A percentile compares a stretch with the other conserved stretches of the same genome.
Conservation (phyloP, 2,888 invertebrate genomes). For the Hydropsyche betteni region DNA sequence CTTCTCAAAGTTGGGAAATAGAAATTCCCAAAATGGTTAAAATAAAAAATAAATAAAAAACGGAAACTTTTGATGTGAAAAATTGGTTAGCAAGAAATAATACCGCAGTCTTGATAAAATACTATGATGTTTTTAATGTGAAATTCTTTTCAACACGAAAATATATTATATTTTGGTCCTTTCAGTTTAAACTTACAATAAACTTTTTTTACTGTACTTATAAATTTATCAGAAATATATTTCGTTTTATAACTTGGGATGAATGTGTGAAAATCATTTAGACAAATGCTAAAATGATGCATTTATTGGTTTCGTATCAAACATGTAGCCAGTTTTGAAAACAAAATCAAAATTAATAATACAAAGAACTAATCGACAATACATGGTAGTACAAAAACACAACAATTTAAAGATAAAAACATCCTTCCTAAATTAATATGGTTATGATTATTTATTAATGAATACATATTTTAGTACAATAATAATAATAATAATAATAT, state of each 20-base stretch:
- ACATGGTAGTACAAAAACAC: slow-evolving; percentile 51
- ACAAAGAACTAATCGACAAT: slow-evolving; percentile 50
- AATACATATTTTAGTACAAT: slow-evolving; percentile 44
- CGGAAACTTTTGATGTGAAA: too few relatives aligned
- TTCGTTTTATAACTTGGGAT: neutral
- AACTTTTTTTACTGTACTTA: too few relatives aligned
- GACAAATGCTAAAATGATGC: slow-evolving; percentile 47
- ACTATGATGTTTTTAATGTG: too few relatives aligned
- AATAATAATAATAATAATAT: slow-evolving; percentile 44
- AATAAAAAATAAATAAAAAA: too few relatives aligned
- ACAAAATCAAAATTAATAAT: slow-evolving; percentile 43
- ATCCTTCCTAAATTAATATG: slow-evolving; percentile 48
- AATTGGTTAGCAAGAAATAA: too few relatives aligned
- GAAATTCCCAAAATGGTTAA: too few relatives aligned
- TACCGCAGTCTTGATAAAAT: too few relatives aligned
- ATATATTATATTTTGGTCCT: too few relatives aligned
- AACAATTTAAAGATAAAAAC: slow-evolving; percentile 51
- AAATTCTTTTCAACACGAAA: too few relatives aligned
- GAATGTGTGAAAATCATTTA: slow-evolving; percentile 9
- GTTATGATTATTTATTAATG: slow-evolving; percentile 49
- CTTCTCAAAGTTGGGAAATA: too few relatives aligned
- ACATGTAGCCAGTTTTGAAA: slow-evolving; percentile 50
- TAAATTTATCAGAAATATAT: too few relatives aligned
- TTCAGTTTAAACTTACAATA: too few relatives aligned
- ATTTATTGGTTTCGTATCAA: slow-evolving; percentile 51